Evolutionary conservation across 2,888 invertebrate species (phyloP).

Genomic region (Heteropelma amictum): DNA sequence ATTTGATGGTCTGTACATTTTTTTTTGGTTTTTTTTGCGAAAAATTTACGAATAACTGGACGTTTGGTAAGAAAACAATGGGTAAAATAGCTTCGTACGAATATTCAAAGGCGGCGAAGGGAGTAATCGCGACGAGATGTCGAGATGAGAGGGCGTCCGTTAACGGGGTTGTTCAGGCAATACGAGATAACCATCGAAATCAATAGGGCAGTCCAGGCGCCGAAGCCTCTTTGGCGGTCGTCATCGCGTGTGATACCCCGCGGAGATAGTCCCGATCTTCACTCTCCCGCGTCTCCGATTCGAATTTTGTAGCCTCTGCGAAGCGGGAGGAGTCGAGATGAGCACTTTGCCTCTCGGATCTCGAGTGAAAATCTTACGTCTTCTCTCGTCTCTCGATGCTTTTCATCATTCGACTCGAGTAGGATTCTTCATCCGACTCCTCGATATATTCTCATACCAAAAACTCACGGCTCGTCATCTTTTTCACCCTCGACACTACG

Average conservation of each 20-base stretch:
- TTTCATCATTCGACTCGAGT: conserved; percentile 41
- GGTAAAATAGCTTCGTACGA: not conserved
- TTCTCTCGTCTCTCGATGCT: conserved; percentile 31
- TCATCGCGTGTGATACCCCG: conserved; percentile 52
- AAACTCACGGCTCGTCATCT: conserved; percentile 40
- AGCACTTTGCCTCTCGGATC: conserved; percentile 27
- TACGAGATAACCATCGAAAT: conserved; percentile 57
- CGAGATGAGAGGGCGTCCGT: conserved; percentile 20
- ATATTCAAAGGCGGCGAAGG: conserved; percentile 8
- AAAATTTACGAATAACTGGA: not conserved
- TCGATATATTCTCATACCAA: not conserved
- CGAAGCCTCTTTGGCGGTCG: conserved; percentile 59
- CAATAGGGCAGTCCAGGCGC: conserved; percentile 49
- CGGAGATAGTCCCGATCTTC: conserved; percentile 52
- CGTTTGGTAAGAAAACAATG: not conserved
- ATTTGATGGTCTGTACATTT: too few species aligned
- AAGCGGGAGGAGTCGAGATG: conserved; percentile 53
- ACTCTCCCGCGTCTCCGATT: conserved; percentile 15
- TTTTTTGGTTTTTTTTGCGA: not conserved
- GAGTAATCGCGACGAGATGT: conserved; percentile 25
- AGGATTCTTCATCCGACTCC: not conserved
- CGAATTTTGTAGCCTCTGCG: conserved; percentile 38
- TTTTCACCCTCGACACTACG: not conserved
- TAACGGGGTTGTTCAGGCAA: conserved; percentile 43
- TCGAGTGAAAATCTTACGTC: conserved; percentile 58